Conservation (phyloP, 1,140 invertebrate genomes). For the Leptoteleia sp. region DNA sequence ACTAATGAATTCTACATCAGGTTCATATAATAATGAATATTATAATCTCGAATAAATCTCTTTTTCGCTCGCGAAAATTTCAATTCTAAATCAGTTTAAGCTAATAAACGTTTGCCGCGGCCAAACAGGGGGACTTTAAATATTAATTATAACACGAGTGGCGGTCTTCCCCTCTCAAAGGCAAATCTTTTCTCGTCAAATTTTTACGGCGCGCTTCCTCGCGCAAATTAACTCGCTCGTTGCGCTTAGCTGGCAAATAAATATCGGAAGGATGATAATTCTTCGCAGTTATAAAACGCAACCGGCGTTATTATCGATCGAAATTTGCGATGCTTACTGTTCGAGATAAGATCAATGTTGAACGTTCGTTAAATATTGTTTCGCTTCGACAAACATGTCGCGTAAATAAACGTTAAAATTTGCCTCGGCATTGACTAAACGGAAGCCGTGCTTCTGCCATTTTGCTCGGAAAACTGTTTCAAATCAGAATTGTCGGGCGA, state of each 20-base stretch:
- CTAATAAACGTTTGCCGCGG: too few relatives aligned
- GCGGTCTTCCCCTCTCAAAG: too few relatives aligned
- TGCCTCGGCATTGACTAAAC: neutral
- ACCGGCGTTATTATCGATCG: constrained; percentile 29
- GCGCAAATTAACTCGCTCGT: neutral
- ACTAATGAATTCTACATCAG: too few relatives aligned
- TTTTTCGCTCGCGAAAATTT: too few relatives aligned
- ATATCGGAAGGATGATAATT: constrained; percentile 36
- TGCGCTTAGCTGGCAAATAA: constrained; percentile 22
- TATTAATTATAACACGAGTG: too few relatives aligned
- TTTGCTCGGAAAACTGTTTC: neutral
- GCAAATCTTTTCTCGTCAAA: too few relatives aligned
- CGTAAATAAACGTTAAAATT: constrained; percentile 24
- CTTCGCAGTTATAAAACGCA: constrained; percentile 17
- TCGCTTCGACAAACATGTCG: constrained; percentile 21
- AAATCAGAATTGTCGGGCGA: neutral
- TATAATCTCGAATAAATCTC: too few relatives aligned
- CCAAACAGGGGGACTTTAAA: too few relatives aligned
- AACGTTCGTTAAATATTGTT: constrained; percentile 42
- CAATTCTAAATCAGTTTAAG: too few relatives aligned
- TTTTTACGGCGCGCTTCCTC: too few relatives aligned
- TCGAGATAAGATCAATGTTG: constrained; percentile 38
- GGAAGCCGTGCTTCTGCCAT: neutral
- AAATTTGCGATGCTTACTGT: constrained; percentile 29
- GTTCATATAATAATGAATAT: too few relatives aligned